Conservation (phyloP, 2,888 invertebrate species). For the Troilus luridus region DNA sequence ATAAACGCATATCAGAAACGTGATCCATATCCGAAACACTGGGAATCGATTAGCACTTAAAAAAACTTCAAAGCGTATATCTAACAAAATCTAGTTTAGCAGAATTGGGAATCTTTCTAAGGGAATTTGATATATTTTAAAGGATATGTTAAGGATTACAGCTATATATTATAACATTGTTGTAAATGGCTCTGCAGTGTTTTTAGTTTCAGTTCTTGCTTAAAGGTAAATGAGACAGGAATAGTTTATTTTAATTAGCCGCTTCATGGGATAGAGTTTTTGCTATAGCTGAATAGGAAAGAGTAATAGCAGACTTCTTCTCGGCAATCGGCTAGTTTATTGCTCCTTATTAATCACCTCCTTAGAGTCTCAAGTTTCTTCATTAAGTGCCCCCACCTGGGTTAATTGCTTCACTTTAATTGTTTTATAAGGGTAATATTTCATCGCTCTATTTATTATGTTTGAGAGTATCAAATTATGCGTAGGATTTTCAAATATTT, state of each 20-base stretch:
- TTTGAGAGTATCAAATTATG: too few species aligned
- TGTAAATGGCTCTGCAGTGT: neutral
- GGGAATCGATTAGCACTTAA: too few species aligned
- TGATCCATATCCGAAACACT: too few species aligned
- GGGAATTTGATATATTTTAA: neutral
- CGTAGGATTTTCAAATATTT: too few species aligned
- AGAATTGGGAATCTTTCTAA: too few species aligned
- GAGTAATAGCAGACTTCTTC: neutral
- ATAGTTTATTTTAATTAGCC: neutral
- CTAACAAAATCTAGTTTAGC: too few species aligned
- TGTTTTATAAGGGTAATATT: neutral
- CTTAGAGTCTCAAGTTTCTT: conserved; percentile 11
- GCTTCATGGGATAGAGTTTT: neutral
- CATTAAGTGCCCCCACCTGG: neutral
- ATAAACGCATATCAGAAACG: too few species aligned
- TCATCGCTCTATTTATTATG: neutral
- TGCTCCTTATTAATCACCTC: neutral
- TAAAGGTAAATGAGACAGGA: neutral
- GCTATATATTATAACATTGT: neutral
- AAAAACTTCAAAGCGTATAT: too few species aligned
- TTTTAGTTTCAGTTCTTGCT: neutral
- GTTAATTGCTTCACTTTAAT: neutral
- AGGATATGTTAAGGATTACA: neutral
- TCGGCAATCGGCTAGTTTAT: conserved; percentile 2
- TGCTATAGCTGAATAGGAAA: neutral